phyloP scores from a whole-genome alignment of 2,888 invertebrate genomes.

The Timandra comae region DNA sequence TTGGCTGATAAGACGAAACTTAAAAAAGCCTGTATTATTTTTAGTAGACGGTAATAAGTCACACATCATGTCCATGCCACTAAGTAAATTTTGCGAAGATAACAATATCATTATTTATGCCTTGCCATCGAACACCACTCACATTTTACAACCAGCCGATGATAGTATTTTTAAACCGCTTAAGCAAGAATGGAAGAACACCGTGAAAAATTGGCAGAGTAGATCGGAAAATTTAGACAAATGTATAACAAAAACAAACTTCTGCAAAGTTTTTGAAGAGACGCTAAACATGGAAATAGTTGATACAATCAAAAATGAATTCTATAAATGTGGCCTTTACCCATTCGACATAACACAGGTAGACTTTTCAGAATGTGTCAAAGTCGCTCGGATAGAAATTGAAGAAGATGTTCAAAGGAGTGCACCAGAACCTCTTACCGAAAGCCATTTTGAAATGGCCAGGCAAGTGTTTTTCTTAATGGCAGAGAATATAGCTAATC shows the following conservation, averaged over 20 bases:
- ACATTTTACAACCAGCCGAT: conserved; percentile 27
- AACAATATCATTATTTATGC: conserved; percentile 23
- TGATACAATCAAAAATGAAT: conserved; percentile 1
- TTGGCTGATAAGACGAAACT: conserved; percentile 19
- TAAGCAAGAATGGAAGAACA: conserved; percentile 16
- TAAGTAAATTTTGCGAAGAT: conserved; percentile 17
- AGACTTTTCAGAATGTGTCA: no score
- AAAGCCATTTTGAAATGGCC: no score
- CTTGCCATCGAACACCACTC: conserved; percentile 25
- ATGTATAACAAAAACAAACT: conserved; percentile 2
- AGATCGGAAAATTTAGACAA: background rate
- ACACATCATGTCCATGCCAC: conserved; percentile 19
- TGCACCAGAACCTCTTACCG: no score
- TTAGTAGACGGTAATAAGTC: conserved; percentile 26
- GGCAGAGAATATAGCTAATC: no score
- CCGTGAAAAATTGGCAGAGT: conserved; percentile 4
- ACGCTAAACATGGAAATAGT: background rate
- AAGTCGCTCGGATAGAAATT: no score
- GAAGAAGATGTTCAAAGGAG: no score
- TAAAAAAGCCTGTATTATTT: conserved; percentile 19
- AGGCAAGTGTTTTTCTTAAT: no score
- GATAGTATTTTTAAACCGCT: conserved; percentile 23
- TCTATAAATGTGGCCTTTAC: conserved; percentile 3
- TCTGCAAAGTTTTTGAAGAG: conserved; percentile 2
- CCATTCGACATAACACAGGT: no score